These are phyloP conservation scores for Oryzias curvinotus DNA, from an alignment of 2,113 vertebrate species.

Conservation along the genomic window DNA sequence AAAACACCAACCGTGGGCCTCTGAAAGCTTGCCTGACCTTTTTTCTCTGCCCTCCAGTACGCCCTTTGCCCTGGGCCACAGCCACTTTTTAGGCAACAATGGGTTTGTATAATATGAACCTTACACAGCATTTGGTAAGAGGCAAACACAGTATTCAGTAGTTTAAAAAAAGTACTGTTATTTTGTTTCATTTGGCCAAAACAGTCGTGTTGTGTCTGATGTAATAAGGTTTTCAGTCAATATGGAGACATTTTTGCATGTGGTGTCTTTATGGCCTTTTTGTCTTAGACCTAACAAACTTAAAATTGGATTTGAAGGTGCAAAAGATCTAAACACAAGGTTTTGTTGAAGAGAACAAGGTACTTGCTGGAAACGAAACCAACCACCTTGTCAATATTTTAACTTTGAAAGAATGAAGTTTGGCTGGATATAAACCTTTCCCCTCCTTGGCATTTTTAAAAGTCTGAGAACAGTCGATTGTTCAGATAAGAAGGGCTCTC, in stretches of 20 bases:
- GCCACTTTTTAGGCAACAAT: not conserved
- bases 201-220: too few species aligned
- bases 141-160: too few species aligned
- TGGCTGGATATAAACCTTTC: constrained; percentile 6
- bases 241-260: too few species aligned
- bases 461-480: not conserved
- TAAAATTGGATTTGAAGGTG: not conserved
- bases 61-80: not conserved
- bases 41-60: constrained; percentile 6
- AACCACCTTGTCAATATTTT: not conserved
- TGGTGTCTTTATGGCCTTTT: too few species aligned
- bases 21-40: constrained; percentile 17
- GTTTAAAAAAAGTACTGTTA: too few species aligned
- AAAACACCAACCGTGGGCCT: constrained; percentile 26
- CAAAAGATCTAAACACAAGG: not conserved
- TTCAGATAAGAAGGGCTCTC: not conserved
- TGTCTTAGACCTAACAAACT: not conserved
- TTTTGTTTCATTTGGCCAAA: too few species aligned
- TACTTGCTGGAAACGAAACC: not conserved
- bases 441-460: not conserved
- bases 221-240: too few species aligned
- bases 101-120: too few species aligned
- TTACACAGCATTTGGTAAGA: too few species aligned
- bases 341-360: constrained; percentile 9
- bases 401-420: constrained; percentile 46